Evolutionary conservation across 2,797 vertebrate genomes (phyloP), one percentile per base, ranked within the genome.

Genomic region (Hippocampus kuda): DNA sequence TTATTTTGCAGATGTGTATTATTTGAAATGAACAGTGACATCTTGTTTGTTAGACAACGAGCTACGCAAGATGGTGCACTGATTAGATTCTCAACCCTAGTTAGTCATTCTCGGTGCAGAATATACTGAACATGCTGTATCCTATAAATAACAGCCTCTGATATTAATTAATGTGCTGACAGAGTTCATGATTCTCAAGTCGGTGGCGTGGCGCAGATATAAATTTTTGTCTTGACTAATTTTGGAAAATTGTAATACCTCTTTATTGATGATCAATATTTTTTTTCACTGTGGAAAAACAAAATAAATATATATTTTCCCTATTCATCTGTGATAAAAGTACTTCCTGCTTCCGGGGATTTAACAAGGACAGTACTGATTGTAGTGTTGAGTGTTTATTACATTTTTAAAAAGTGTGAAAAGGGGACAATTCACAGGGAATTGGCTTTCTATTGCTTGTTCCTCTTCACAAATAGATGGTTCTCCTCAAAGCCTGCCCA

Each of bases 281-380:
- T 56, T 63, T 46, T 49, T 15, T 48, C 63, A 27, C 6, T 27
- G 48, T 48, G 63, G 20, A 5, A 20, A 5, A 1, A n/a, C n/a
- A 1, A 71, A 24, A 63, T n/a, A 18, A 26, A 49, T n/a, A 67
- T 54, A 26, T 42, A 24, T 7, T 67, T 48, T 74, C 61, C 66
- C 64, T 20, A 11, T 22, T 15, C 1, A 34, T 34, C 30, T 61
- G 56, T 16, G 59, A 30, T 30, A 38, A 27, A 15, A 59, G 26
- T 11, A 24, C n/a, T 24, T 56, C 11, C 8, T 24, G n/a, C n/a
- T 56, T 24, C 10, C 24, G 53, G 5, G 56, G 56, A 16, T 30
- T 59, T 15, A 30, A 12, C 11, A 24, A 59, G 3, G 16, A 59
- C 26, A 34, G 34, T 7, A 38, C 34, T 38, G 34, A 38, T 38